Percentiles rank a stretch among this genome's conserved stretches.
Conservation (phyloP, 2,113 vertebrate species). For the Fulica atra region DNA sequence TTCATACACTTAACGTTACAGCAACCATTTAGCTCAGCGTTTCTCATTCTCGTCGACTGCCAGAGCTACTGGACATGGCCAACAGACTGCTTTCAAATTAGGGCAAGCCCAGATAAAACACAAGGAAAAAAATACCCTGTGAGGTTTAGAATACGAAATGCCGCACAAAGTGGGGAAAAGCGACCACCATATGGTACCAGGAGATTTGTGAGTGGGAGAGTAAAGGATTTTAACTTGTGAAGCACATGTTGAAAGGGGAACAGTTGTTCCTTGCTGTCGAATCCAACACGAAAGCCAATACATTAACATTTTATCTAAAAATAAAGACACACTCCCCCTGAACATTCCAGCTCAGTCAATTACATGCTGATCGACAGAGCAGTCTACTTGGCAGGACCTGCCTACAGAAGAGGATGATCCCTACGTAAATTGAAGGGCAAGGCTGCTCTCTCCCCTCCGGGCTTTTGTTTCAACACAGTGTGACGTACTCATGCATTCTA, state of each 20-base stretch:
- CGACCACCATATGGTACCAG: constrained; percentile 23
- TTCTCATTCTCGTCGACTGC: background rate
- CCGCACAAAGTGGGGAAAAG: background rate
- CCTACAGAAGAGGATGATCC: constrained; percentile 39
- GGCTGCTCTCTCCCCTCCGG: background rate
- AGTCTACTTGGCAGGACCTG: constrained; percentile 48
- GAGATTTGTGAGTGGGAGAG: constrained; percentile 53
- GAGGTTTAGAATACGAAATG: constrained; percentile 17
- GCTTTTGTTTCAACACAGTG: constrained; percentile 17
- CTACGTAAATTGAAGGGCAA: constrained; percentile 24
- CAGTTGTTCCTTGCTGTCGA: constrained; percentile 59
- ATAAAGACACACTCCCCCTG: constrained; percentile 60
- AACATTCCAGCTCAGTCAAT: constrained; percentile 65
- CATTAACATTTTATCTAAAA: constrained; percentile 62
- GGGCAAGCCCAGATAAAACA: constrained; percentile 57
- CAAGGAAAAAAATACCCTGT: constrained; percentile 52
- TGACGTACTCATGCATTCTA: constrained; percentile 46
- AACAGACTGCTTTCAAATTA: constrained; percentile 37
- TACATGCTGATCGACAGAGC: constrained; percentile 50
- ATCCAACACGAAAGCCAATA: constrained; percentile 55
- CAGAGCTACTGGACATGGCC: constrained; percentile 38
- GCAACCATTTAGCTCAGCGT: constrained; percentile 6
- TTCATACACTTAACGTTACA: background rate
- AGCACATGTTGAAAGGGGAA: constrained; percentile 58
- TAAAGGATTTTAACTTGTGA: constrained; percentile 57